Base-by-base conservation (phyloP, 2,888 invertebrate species). In the Lycaena phlaeas region DNA sequence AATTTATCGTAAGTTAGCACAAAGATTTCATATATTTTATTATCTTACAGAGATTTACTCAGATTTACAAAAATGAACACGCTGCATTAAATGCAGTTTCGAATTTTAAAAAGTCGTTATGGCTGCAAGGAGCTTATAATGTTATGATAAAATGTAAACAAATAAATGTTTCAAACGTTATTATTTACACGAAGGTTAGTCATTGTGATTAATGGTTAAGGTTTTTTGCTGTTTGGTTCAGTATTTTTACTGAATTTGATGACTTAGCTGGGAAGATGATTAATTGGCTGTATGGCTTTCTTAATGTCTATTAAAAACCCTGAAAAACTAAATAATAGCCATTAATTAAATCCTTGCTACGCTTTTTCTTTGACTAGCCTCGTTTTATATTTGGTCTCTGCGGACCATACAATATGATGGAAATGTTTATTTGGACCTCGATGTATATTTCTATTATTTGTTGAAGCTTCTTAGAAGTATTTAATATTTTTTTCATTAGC, bases 21-120 rank as follows among this genome's bases (percentile, higher is more conserved):
- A 84, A 84, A 84, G 82, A 82, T 79, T 81, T 84, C 82, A 84
- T 84, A 82, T 84, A 84, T 84, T 84, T 84, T 84, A 84, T 77
- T 82, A 84, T 78, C 72, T 74, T 66, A 73, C 81, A 81, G 76
- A 72, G 61, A 75, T 79, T 79, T 82, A 82, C 78, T 77, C 54
- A 60, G 70, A 76, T 77, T 76, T 73, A 78, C 68, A 68, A 76
- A 78, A 75, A 75, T 74, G n/a, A 77, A 78, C 64, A 75, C 64
- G 57, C 65, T 60, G 76, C 78, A 84, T 84, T 27, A 66, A 70
- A 84, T 84, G 84, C 75, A 74, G 55, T 57, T 51, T 42, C 44
- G 64, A 68, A 58, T 60, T 62, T 59, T 61, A 61, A 66, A 63
- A 61, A 57, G 61, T 69, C 51, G 46, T 42, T 53, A 56, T 55